Conservation (phyloP, 92 coral and sea anemone species). For the Pocillopora meandrina region DNA sequence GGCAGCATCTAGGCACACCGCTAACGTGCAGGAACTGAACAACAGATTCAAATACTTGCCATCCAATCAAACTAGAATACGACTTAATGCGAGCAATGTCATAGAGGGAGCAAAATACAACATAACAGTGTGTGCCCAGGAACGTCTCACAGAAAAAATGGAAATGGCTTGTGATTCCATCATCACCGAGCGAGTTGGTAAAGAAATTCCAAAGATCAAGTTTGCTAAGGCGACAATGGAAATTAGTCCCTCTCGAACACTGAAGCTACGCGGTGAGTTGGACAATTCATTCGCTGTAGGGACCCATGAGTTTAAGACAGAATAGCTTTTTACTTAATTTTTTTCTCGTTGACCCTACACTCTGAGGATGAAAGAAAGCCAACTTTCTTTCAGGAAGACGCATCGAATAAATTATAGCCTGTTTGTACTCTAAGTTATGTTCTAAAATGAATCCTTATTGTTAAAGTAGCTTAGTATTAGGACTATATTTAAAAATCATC, state of each 20-base stretch:
- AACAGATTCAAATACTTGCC: constrained; percentile 13
- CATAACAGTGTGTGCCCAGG: constrained; percentile 14
- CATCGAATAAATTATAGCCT: too few species aligned
- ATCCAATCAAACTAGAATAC: not conserved
- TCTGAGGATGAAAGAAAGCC: too few species aligned
- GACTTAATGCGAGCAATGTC: not conserved
- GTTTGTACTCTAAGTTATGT: too few species aligned
- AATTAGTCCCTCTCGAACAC: not conserved
- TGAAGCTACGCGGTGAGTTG: constrained; percentile 15
- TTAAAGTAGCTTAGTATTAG: too few species aligned
- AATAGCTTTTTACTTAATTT: too few species aligned
- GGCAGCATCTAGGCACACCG: constrained; percentile 3
- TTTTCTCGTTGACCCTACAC: too few species aligned
- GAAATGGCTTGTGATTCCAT: constrained; percentile 6
- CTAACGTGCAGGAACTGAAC: constrained; percentile 5
- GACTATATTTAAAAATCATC: too few species aligned
- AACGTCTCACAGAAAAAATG: not conserved
- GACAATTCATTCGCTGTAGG: not conserved
- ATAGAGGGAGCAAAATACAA: constrained; percentile 2
- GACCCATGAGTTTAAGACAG: not conserved
- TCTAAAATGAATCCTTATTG: too few species aligned
- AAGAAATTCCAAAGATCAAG: constrained; percentile 3
- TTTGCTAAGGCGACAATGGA: not conserved
- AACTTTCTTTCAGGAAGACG: too few species aligned
- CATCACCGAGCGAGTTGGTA: constrained; percentile 7